Conservation (phyloP, 2,113 vertebrate genomes). For the Ivindomyrus marchei region DNA sequence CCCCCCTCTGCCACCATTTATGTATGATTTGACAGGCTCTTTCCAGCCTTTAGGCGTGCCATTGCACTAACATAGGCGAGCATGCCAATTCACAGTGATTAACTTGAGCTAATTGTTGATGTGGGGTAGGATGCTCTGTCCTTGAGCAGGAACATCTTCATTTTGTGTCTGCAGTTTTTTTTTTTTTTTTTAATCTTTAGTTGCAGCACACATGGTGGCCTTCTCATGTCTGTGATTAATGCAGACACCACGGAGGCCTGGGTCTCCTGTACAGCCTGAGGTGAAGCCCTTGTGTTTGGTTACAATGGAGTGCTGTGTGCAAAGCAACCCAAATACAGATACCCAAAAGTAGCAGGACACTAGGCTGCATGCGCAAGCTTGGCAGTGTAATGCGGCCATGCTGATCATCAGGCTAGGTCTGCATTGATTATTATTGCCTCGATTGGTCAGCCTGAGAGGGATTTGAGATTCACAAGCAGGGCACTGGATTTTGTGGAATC, state of each 20-base stretch:
- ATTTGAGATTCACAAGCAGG: background rate
- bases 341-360: background rate
- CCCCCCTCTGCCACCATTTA: background rate
- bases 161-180: background rate
- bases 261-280: too few relatives aligned
- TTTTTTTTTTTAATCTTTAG: background rate
- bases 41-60: background rate
- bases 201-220: background rate
- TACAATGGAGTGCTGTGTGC: background rate
- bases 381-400: background rate
- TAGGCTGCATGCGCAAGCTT: background rate
- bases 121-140: background rate
- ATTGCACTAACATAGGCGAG: background rate
- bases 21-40: background rate
- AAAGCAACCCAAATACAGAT: background rate
- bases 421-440: background rate
- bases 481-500: background rate
- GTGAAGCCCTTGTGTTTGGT: background rate
- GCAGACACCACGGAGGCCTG: background rate
- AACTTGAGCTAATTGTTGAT: background rate
- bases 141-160: background rate
- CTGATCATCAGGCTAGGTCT: background rate
- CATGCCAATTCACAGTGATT: background rate
- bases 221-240: background rate
- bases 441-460: background rate